Evolutionary conservation across 2,113 vertebrate genomes (phyloP).

Genomic region (Bothrops jararaca): DNA sequence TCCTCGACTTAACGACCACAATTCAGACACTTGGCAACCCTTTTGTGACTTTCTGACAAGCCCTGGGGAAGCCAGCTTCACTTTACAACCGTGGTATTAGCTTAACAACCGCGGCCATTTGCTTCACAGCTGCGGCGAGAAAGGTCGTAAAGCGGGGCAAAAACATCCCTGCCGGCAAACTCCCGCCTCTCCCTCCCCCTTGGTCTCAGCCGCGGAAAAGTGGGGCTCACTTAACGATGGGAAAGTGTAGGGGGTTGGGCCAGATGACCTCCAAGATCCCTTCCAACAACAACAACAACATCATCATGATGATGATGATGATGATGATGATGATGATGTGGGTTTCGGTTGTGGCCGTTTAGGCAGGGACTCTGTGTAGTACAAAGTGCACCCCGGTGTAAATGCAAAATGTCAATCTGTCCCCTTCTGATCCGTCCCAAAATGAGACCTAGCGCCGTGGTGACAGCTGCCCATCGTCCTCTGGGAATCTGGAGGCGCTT

Average conservation of each 20-base stretch:
- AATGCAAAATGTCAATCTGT: neutral
- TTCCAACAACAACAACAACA: too few relatives aligned
- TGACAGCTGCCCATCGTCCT: neutral
- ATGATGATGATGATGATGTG: too few relatives aligned
- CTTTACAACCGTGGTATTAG: neutral
- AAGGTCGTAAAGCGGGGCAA: too few relatives aligned
- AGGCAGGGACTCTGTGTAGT: neutral
- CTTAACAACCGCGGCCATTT: neutral
- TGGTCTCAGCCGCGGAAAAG: too few relatives aligned
- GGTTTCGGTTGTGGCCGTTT: neutral
- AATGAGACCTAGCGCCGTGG: neutral
- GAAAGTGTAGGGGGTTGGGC: too few relatives aligned
- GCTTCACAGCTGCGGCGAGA: too few relatives aligned
- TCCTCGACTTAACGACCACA: neutral
- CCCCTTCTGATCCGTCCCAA: neutral
- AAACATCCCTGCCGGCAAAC: too few relatives aligned
- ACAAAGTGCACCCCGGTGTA: neutral
- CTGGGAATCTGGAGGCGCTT: neutral
- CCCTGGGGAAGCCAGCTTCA: neutral
- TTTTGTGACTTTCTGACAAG: neutral
- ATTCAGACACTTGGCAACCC: too few relatives aligned
- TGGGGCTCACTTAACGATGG: too few relatives aligned
- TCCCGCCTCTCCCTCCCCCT: too few relatives aligned
- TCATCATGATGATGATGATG: too few relatives aligned
- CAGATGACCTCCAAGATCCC: too few relatives aligned